Conservation (phyloP, 2,797 vertebrate genomes). For the Loriculus beryllinus region DNA sequence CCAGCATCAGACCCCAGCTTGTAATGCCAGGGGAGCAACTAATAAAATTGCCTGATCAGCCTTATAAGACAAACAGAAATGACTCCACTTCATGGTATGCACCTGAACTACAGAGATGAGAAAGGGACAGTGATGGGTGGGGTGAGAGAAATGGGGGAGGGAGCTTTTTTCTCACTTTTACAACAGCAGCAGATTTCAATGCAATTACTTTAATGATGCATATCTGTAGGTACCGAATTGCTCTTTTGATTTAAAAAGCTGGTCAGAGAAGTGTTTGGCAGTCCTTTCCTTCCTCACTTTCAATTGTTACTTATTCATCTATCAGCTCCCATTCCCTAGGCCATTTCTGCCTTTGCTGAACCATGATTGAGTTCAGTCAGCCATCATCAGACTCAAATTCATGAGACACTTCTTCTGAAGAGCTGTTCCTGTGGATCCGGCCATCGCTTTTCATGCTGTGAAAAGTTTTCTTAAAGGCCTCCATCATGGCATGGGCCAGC, state of each 20-base stretch:
- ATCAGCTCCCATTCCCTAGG: conserved; percentile 65
- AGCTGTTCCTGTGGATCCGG: conserved; percentile 93
- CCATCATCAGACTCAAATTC: conserved; percentile 92
- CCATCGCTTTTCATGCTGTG: conserved; percentile 98
- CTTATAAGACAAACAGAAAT: conserved; percentile 56
- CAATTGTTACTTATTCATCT: conserved; percentile 71
- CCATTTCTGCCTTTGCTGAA: conserved; percentile 68
- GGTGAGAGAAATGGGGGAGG: background rate
- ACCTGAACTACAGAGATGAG: conserved; percentile 27
- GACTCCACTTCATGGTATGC: conserved; percentile 47
- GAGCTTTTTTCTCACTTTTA: conserved; percentile 69
- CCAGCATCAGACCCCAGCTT: background rate
- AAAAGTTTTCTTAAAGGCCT: conserved; percentile 99
- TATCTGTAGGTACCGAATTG: conserved; percentile 77
- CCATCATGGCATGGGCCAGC: conserved; percentile 99
- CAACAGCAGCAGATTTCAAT: conserved; percentile 80
- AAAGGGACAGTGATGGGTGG: background rate
- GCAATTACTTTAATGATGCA: conserved; percentile 76
- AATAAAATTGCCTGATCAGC: conserved; percentile 49
- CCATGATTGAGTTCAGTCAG: conserved; percentile 75
- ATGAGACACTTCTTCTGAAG: conserved; percentile 88
- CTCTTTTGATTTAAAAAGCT: conserved; percentile 77
- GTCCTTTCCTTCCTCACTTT: conserved; percentile 74
- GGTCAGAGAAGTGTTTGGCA: conserved; percentile 76
- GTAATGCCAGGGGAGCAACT: conserved; percentile 27